Evolutionary conservation across 2,113 vertebrate genomes (phyloP).

Genomic region (Rallus limicola): DNA sequence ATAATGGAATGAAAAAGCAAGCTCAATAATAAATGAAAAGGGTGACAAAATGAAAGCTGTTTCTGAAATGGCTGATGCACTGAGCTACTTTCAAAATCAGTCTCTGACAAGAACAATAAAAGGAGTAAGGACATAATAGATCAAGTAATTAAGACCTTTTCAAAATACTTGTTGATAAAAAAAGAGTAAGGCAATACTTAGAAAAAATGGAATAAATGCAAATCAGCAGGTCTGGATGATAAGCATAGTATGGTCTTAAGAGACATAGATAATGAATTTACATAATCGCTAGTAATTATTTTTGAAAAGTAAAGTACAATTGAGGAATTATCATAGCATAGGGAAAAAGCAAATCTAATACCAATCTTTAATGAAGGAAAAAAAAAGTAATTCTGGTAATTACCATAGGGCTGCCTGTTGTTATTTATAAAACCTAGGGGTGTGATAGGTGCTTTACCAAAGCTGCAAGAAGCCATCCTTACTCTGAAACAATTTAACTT

Average conservation of each 20-base stretch:
- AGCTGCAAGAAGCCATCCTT: background rate
- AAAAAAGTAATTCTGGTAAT: constrained; percentile 17
- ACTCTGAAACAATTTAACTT: background rate
- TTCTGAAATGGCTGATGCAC: constrained; percentile 53
- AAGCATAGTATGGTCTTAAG: constrained; percentile 32
- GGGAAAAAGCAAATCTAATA: constrained; percentile 31
- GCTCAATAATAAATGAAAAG: constrained; percentile 51
- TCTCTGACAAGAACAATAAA: constrained; percentile 49
- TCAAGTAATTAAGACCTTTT: constrained; percentile 62
- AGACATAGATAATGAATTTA: constrained; percentile 64
- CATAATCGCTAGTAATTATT: constrained; percentile 60
- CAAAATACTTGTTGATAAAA: constrained; percentile 55
- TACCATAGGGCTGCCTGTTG: background rate
- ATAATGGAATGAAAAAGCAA: constrained; percentile 48
- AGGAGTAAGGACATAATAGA: constrained; percentile 37
- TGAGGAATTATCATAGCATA: constrained; percentile 33
- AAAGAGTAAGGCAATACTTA: constrained; percentile 34
- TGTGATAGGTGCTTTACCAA: background rate
- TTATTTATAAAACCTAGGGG: background rate
- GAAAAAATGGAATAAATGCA: constrained; percentile 26
- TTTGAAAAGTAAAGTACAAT: constrained; percentile 44
- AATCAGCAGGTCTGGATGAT: constrained; percentile 37
- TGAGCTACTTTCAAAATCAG: constrained; percentile 41
- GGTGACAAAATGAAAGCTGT: constrained; percentile 49
- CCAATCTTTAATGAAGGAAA: constrained; percentile 4